Evolutionary conservation across 1,140 invertebrate species (phyloP).

Genomic region (Drosophila murphyi): DNA sequence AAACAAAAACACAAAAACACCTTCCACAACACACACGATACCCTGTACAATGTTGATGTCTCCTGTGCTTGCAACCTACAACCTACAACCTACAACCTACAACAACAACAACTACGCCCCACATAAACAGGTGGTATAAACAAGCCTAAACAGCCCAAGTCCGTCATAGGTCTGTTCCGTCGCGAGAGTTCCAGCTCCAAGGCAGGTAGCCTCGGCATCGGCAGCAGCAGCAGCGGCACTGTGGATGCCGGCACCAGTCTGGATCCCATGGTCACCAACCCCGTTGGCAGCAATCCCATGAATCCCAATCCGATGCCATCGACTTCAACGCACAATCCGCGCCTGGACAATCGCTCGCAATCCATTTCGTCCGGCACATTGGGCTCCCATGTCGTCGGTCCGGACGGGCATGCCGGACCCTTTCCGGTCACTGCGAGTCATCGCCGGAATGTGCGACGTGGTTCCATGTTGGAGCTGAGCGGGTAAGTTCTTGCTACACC

Average conservation of each 20-base stretch:
- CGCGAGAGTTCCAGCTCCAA: conserved; percentile 88
- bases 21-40: conserved; percentile 9
- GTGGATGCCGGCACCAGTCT: conserved; percentile 65
- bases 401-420: conserved; percentile 74
- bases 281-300: not conserved
- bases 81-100: conserved; percentile 21
- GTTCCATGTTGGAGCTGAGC: conserved; percentile 89
- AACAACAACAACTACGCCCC: conserved; percentile 22
- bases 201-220: conserved; percentile 83
- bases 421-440: conserved; percentile 85
- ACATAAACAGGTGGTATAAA: conserved; percentile 87
- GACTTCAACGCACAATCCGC: conserved; percentile 67
- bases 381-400: conserved; percentile 52
- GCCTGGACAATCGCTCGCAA: conserved; percentile 82
- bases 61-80: conserved; percentile 14
- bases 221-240: conserved; percentile 54
- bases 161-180: conserved; percentile 90
- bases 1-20: conserved; percentile 2
- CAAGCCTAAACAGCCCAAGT: conserved; percentile 89
- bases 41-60: conserved; percentile 15
- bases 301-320: conserved; percentile 46
- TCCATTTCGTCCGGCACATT: conserved; percentile 71
- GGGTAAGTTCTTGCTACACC: conserved; percentile 86
- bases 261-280: conserved; percentile 58
- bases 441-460: conserved; percentile 87